Evolutionary conservation across 2,888 invertebrate species (phyloP), one percentile per base, ranked within the genome.

Genomic region (Cryptosula pallasiana): DNA sequence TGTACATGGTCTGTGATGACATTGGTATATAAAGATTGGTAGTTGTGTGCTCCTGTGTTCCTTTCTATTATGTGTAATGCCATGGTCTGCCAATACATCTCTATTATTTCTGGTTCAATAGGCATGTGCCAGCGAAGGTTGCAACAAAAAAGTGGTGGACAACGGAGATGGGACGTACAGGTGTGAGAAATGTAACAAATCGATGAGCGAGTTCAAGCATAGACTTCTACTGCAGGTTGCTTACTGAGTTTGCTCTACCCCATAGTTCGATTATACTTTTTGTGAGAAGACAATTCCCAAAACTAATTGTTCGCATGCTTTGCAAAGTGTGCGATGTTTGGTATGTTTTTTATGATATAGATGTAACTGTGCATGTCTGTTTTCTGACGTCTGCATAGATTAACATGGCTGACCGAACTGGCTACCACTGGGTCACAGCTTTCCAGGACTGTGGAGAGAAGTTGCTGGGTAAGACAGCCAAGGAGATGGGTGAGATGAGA

Each of bases 101-200:
- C n/a, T n/a, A n/a, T n/a, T n/a, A n/a, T n/a, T n/a, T n/a, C 1
- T 20, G 16, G 13, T 27, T 27, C 29, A 54, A 0, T 20, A 86
- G 85, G 92, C 97, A 0, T 99, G 99, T 78, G 92, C 95, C 0
- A 88, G 89, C 71, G 89, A 91, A 0, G 90, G 90, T 71, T 99
- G 99, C 85, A 95, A 96, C 83, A 99, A 99, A 86, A 99, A 99
- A 85, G 88, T 97, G 0, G 87, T 94, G 9, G 95, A 97, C 83
- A 89, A 91, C 80, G 91, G 91, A 75, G 94, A 94, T 80, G 94
- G 93, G 0, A 88, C 90, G 81, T 98, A 90, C 85, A 88, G 94
- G 71, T 99, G 99, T 85, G 98, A 98, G 84, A 98, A 98, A 85
- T 99, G 99, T 83, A 90, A 91, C 79, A 87, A 89, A 72, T 93